phyloP scores from a whole-genome alignment of 2,113 vertebrate genomes.

The Regulus satrapa region DNA sequence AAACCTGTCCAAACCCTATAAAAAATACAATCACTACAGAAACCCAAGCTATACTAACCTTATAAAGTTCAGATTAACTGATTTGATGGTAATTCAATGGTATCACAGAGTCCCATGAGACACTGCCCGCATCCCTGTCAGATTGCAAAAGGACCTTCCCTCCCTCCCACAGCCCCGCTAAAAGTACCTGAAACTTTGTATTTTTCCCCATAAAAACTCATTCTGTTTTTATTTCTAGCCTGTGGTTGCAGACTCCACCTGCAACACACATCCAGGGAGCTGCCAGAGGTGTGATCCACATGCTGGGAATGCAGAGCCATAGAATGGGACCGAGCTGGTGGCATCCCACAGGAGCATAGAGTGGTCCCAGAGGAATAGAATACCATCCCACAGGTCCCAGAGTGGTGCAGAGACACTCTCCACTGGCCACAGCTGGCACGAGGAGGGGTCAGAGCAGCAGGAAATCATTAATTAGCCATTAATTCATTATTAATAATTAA shows the following conservation, averaged over 20 bases:
- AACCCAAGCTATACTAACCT: background rate
- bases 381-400: background rate
- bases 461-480: background rate
- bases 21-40: background rate
- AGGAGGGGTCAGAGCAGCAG: background rate
- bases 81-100: background rate
- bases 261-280: background rate
- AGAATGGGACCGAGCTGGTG: background rate
- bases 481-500: background rate
- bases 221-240: background rate
- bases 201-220: background rate
- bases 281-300: fast-evolving
- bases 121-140: background rate
- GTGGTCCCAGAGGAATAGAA: too few species aligned
- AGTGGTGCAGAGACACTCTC: background rate
- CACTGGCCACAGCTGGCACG: background rate
- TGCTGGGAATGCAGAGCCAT: background rate
- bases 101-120: background rate
- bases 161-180: background rate
- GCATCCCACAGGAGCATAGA: too few species aligned
- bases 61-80: background rate
- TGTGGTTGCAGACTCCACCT: background rate
- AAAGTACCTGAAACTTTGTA: background rate
- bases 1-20: background rate
- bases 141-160: background rate